Base-by-base conservation (phyloP, 2,113 vertebrate genomes). In the Indri indri region DNA sequence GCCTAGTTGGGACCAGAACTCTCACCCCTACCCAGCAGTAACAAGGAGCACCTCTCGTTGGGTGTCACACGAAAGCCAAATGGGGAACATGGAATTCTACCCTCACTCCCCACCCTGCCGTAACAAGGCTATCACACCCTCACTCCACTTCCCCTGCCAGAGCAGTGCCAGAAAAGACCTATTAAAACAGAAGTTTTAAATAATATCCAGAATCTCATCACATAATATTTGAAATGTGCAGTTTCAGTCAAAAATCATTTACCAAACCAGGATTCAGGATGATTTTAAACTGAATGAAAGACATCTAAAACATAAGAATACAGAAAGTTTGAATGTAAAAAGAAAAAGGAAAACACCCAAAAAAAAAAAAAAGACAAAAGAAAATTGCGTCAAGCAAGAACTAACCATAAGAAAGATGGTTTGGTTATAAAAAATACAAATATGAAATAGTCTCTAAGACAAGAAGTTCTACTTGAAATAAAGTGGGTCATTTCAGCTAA, bases 231-330 rank as follows among this genome's bases (percentile, higher is more conserved):
- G 61, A 73, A 87, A 66, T 86, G 3, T 32, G 74, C 9, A 77
- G 65, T 74, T 42, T 52, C n/a, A 91, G 13, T 40, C 50, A 77
- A 90, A 97, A 83, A 88, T 84, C 27, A 91, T 14, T 86, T 73
- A 68, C 25, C 20, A 42, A 32, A 57, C 34, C 17, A 45, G 34
- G 27, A 94, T 63, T 94, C 45, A 66, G 61, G 3, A 77, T 82
- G 45, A 73, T 66, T 82, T 85, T 83, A 80, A 42, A 45, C 11
- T 8, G 23, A 95, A 54, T 23, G 22, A 87, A 91, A 37, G 11
- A 52, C 50, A 37, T 11, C 7, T 61, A 52, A 88, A 77, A 82
- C 40, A 76, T 17, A 52, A 88, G 34, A 82, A 76, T 42, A 50
- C 5, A 80, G 17, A 73, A 77, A 90, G 27, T 37, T 2, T 66